phyloP scores from a whole-genome alignment of 2,797 vertebrate genomes.

The Clarias fuscus region DNA sequence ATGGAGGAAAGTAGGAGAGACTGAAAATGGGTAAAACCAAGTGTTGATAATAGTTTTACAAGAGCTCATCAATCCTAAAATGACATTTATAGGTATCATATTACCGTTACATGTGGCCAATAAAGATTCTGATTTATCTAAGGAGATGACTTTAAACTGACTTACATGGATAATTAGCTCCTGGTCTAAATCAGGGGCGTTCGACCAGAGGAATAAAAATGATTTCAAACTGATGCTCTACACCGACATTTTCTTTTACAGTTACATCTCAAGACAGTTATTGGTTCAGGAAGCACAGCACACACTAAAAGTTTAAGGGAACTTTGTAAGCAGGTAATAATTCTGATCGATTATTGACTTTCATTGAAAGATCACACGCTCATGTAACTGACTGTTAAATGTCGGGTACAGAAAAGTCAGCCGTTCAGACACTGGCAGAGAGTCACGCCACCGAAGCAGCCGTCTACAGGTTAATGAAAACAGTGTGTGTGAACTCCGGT shows the following conservation, averaged over 20 bases:
- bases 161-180: background rate
- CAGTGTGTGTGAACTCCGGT: constrained; percentile 69
- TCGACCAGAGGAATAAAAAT: background rate
- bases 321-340: background rate
- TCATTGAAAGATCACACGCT: constrained; percentile 40
- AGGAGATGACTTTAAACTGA: background rate
- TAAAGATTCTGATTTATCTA: background rate
- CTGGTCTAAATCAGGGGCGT: background rate
- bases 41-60: constrained; percentile 3
- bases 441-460: constrained; percentile 65
- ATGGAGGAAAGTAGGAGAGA: background rate
- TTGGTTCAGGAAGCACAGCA: constrained; percentile 15
- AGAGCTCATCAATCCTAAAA: constrained; percentile 15
- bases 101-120: constrained; percentile 14
- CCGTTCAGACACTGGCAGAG: constrained; percentile 59
- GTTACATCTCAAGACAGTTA: background rate
- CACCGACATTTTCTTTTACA: background rate
- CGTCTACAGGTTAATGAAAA: constrained; percentile 78
- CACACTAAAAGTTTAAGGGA: background rate
- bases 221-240: background rate
- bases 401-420: constrained; percentile 66
- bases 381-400: constrained; percentile 69
- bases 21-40: background rate
- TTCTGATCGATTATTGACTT: constrained; percentile 22
- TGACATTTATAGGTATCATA: constrained; percentile 28